A percentile compares a stretch with the other conserved stretches of the same genome.
Evolutionary conservation across 2,797 vertebrate species (phyloP).

Genomic region (Podargus strigoides): DNA sequence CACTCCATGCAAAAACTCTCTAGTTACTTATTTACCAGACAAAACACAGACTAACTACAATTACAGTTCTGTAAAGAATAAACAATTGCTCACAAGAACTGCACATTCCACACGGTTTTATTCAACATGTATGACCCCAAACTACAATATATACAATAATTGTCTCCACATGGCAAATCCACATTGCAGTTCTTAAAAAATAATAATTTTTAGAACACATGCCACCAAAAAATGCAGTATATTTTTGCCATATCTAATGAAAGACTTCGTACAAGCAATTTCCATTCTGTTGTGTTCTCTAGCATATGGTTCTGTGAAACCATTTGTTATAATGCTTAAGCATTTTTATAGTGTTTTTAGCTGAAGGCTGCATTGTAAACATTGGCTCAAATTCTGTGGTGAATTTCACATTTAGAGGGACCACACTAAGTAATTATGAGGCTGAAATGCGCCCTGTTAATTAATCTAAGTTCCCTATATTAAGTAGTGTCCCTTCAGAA

Average conservation of each 20-base stretch:
- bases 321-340: slow-evolving; percentile 5
- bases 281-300: slow-evolving; percentile 29
- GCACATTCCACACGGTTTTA: slow-evolving; percentile 48
- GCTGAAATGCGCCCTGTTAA: neutral
- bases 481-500: neutral
- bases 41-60: slow-evolving; percentile 58
- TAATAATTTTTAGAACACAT: slow-evolving; percentile 41
- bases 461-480: neutral
- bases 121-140: slow-evolving; percentile 55
- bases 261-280: slow-evolving; percentile 19
- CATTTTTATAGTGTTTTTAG: slow-evolving; percentile 29
- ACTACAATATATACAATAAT: slow-evolving; percentile 55
- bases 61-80: slow-evolving; percentile 43
- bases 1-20: neutral
- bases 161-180: slow-evolving; percentile 59
- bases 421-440: neutral
- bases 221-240: slow-evolving; percentile 33
- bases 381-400: neutral
- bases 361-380: slow-evolving; percentile 24
- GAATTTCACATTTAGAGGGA: neutral
- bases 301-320: slow-evolving; percentile 34
- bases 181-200: slow-evolving; percentile 48
- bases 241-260: slow-evolving; percentile 34
- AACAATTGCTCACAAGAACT: slow-evolving; percentile 43
- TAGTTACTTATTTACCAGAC: slow-evolving; percentile 61